Base-by-base conservation (phyloP, 2,888 invertebrate genomes). In the Lacanobia wlatinum region DNA sequence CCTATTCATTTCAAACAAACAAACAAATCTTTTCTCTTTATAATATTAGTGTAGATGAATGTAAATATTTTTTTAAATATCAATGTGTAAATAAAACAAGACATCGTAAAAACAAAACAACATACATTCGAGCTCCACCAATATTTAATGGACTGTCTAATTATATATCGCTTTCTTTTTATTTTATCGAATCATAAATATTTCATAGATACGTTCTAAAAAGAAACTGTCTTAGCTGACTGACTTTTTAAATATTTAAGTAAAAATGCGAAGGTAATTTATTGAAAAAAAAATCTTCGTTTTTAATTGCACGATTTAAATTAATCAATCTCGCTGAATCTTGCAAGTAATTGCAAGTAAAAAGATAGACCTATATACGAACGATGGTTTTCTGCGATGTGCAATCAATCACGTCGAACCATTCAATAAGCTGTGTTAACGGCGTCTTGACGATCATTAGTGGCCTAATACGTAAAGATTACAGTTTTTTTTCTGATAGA, bases 381-480 rank as follows among this genome's bases (percentile, higher is more conserved):
- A 38, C 5, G 28, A 43, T 9, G 66, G 67, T 63, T 85, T 82
- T 66, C 72, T 66, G 21, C 40, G 53, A 73, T 48, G 38, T 61
- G 73, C 72, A 72, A 84, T 84, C 80, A 86, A 84, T 84, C 87
- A 82, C 60, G 73, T 53, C 59, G 18, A 59, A 60, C 62, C 79
- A 76, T 84, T 77, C 85, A 84, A 77, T 84, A 70, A 82, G 64
- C 64, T 28, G 61, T 71, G 75, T 70, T 72, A 80, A 68, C 65
- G 72, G 64, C 63, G 46, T 66, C 83, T 76, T 73, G 74, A 76
- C 80, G 79, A 82, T 73, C 84, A 84, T 84, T 86, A 84, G 67
- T 52, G 9, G 18, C 28, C 43, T 79, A 67, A 80, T 75, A 71
- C 69, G 60, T 71, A 50, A 83, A 70, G 63, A 60, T 58, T 64